Conservation (phyloP, 2,888 invertebrate genomes). For the Noctua comes region DNA sequence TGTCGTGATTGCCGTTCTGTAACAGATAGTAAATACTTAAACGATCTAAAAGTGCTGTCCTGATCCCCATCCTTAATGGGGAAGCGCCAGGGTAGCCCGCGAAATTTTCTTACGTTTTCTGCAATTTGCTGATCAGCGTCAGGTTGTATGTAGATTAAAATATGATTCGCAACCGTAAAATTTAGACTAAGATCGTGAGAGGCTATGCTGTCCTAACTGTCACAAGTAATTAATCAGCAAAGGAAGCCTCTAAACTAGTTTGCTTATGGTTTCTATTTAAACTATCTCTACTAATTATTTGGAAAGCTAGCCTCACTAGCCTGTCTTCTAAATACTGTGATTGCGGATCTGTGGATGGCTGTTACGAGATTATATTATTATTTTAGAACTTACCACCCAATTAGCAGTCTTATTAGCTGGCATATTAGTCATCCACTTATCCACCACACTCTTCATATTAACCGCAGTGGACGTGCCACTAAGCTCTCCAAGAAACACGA, state of each 20-base stretch:
- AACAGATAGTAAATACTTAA: neutral
- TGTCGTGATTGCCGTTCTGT: slow-evolving; percentile 94
- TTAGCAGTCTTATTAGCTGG: slow-evolving; percentile 90
- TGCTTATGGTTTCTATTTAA: neutral
- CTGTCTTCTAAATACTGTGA: neutral
- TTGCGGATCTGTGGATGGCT: neutral
- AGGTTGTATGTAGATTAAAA: neutral
- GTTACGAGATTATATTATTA: neutral
- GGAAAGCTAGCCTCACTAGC: too few relatives aligned
- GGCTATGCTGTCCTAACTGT: neutral
- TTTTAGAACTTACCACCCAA: slow-evolving; percentile 91
- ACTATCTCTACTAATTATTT: neutral
- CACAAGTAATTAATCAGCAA: neutral
- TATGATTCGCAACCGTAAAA: neutral
- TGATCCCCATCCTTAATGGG: neutral
- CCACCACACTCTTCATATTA: slow-evolving; percentile 87
- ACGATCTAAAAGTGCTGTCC: neutral
- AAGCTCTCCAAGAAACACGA: slow-evolving; percentile 89
- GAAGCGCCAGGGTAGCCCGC: neutral
- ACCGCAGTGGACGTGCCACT: slow-evolving; percentile 85
- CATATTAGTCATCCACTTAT: slow-evolving; percentile 90
- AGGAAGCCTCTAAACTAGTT: neutral
- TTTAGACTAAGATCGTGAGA: neutral
- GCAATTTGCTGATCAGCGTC: too few relatives aligned
- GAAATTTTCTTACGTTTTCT: neutral